These are phyloP conservation scores for Aix galericulata DNA, from an alignment of 2,113 vertebrate genomes.

Conservation along the genomic window DNA sequence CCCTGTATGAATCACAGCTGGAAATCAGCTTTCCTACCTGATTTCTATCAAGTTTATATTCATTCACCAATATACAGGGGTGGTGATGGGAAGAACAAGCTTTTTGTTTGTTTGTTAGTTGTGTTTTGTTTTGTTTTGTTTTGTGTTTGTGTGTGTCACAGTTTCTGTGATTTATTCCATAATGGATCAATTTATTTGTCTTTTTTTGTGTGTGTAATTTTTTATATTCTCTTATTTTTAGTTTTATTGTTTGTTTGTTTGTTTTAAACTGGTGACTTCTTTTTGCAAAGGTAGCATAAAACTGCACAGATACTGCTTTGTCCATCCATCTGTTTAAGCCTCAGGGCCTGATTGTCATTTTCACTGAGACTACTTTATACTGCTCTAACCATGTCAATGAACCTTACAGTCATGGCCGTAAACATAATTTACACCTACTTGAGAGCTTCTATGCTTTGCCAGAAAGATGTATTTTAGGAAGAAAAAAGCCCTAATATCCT, in stretches of 20 bases:
- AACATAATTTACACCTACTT: slow-evolving; percentile 63
- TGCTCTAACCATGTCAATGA: slow-evolving; percentile 61
- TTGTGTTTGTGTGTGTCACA: not conserved
- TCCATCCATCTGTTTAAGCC: slow-evolving; percentile 59
- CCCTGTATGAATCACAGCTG: not conserved
- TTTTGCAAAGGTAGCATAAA: slow-evolving; percentile 52
- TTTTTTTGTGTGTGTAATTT: too few relatives aligned
- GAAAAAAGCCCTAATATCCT: not conserved
- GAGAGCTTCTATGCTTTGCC: slow-evolving; percentile 14
- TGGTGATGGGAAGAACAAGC: not conserved
- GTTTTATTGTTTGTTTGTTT: slow-evolving; percentile 7
- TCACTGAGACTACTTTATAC: slow-evolving; percentile 54
- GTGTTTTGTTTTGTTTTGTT: not conserved
- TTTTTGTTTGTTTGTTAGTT: too few relatives aligned
- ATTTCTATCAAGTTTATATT: slow-evolving; percentile 35
- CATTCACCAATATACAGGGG: not conserved
- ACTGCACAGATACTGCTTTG: slow-evolving; percentile 36
- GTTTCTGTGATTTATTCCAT: slow-evolving; percentile 40
- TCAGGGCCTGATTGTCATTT: slow-evolving; percentile 64
- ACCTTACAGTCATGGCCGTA: slow-evolving; percentile 52
- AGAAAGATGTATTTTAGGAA: slow-evolving; percentile 33
- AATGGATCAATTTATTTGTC: slow-evolving; percentile 26
- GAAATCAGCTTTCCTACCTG: not conserved
- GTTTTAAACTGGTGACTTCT: slow-evolving; percentile 23
- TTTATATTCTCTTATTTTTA: not conserved